These are phyloP conservation scores for Chydorus sphaericus DNA, from an alignment of 2,888 invertebrate species.

Conservation along the genomic window DNA sequence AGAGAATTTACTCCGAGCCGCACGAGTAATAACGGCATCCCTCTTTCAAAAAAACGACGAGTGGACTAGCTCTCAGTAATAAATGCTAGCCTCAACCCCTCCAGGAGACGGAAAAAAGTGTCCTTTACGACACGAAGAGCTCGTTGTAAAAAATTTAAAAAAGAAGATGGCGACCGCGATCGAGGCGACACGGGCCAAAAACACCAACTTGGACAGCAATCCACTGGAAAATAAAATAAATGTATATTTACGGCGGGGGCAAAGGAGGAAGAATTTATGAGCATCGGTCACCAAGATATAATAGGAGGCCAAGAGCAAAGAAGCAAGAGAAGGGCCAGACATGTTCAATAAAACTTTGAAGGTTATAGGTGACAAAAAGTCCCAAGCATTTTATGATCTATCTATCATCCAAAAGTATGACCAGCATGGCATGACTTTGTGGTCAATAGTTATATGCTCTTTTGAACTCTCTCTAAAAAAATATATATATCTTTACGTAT, in stretches of 20 bases:
- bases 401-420: no score
- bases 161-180: neutral
- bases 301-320: no score
- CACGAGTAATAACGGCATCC: neutral
- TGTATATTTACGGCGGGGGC: neutral
- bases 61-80: neutral
- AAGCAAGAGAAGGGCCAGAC: neutral
- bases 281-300: no score
- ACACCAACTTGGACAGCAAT: neutral
- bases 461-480: no score
- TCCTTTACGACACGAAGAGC: neutral
- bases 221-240: neutral
- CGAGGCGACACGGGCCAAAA: slow-evolving; percentile 7
- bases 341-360: neutral
- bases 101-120: neutral
- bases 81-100: neutral
- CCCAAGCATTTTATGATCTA: no score
- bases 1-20: neutral
- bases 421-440: no score
- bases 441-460: no score
- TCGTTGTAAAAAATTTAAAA: neutral
- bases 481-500: no score
- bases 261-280: neutral
- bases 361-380: neutral
- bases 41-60: neutral